phyloP scores from a whole-genome alignment of 2,888 invertebrate species.

The Leptopilina myrica region DNA sequence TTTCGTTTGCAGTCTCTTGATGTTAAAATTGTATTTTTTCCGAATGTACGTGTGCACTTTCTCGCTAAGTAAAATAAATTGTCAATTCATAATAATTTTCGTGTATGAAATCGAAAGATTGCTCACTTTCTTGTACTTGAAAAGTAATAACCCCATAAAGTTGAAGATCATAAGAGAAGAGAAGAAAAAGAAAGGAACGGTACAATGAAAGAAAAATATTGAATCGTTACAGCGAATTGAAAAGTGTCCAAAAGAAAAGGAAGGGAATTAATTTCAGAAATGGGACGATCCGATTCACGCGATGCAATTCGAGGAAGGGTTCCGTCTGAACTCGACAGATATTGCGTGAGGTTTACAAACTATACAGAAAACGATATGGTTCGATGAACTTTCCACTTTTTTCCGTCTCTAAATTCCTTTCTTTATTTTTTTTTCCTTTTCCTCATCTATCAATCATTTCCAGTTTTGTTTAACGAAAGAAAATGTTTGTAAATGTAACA shows the following conservation, averaged over 20 bases:
- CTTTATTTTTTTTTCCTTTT: background rate
- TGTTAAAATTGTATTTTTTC: too few species aligned
- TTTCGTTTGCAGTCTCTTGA: too few species aligned
- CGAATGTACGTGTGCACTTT: background rate
- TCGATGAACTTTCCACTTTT: conserved; percentile 27
- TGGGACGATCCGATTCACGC: conserved; percentile 35
- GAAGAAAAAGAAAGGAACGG: background rate
- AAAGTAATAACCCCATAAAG: conserved; percentile 36
- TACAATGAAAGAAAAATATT: conserved; percentile 32
- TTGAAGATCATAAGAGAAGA: conserved; percentile 9
- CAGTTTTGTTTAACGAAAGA: background rate
- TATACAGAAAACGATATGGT: conserved; percentile 30
- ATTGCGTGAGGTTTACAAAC: conserved; percentile 38
- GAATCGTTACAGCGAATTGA: conserved; percentile 30
- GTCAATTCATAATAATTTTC: conserved; percentile 5
- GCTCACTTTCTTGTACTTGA: background rate
- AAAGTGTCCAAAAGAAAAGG: conserved; percentile 14
- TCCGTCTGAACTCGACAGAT: conserved; percentile 20
- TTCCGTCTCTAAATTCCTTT: background rate
- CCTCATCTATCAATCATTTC: background rate
- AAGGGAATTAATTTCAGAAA: conserved; percentile 34
- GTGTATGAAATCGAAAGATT: conserved; percentile 3
- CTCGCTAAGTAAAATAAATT: background rate
- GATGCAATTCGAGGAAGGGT: conserved; percentile 33
- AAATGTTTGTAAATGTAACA: too few species aligned